Conservation (phyloP, 1,140 invertebrate species). For the Samia ricini region DNA sequence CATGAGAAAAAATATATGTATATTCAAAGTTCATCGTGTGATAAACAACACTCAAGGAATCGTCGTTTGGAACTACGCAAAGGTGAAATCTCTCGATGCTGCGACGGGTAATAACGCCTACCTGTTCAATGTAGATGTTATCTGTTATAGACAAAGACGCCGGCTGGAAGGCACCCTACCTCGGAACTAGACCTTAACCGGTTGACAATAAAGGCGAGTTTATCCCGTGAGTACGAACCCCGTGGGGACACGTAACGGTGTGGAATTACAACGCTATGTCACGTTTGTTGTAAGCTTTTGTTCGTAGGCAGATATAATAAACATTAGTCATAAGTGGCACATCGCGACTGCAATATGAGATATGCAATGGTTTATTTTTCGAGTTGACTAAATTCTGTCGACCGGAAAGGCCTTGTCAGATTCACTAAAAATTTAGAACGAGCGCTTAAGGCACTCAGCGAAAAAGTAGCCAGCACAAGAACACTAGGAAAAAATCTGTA, state of each 20-base stretch:
- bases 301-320: constrained; percentile 49
- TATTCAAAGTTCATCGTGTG: constrained; percentile 27
- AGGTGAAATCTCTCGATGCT: constrained; percentile 17
- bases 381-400: too few relatives aligned
- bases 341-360: background rate
- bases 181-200: constrained; percentile 21
- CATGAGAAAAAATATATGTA: too few relatives aligned
- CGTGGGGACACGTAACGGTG: constrained; percentile 49
- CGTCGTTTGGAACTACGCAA: constrained; percentile 21
- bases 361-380: too few relatives aligned
- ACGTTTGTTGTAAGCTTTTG: constrained; percentile 65
- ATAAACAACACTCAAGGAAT: constrained; percentile 34
- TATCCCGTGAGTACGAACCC: background rate
- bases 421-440: too few relatives aligned
- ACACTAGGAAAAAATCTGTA: too few relatives aligned
- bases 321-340: constrained; percentile 35
- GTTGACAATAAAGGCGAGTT: background rate
- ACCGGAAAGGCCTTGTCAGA: too few relatives aligned
- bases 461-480: too few relatives aligned
- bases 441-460: too few relatives aligned
- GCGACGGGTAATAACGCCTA: constrained; percentile 58
- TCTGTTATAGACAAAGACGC: constrained; percentile 62
- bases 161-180: constrained; percentile 31
- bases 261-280: constrained; percentile 57
- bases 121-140: constrained; percentile 68